Evolutionary conservation across 2,888 invertebrate genomes (phyloP), one percentile per base, ranked within the genome.

Genomic region (Brachypalpus laphriformis): DNA sequence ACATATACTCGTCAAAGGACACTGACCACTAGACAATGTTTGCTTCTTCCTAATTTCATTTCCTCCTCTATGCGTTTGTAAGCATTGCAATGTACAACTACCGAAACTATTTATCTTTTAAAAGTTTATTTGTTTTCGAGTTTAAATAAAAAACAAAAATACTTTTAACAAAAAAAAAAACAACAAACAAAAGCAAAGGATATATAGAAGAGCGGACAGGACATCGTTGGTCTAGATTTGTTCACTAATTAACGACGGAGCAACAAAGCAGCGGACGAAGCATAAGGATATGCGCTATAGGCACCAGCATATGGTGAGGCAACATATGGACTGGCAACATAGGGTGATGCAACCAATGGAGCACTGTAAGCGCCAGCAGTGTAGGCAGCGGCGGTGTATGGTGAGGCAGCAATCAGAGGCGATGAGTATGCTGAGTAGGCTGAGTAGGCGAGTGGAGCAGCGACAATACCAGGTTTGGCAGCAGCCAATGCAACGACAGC

Each of bases 391-490:
- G 90, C 89, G 81, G 89, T 87, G 80, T 88, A 88, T 56, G 88
- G 87, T 22, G 87, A 68, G 14, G 86, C 87, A 59, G 88, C 83
- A 6, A 88, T 85, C 14, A 89, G 87, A 82, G 90, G 90, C 20
- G 90, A 45, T 77, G 88, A 88, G 74, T 89, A 87, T 28, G 86
- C 87, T 83, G 90, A 89, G 87, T 89, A 88, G 77, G 89, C 71
- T 5, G 25, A 4, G 5, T 25, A 25, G 87, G 31, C 31, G 8
- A 90, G 34, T n/a, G 88, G 88, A 68, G 88, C 87, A 68, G 88
- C 87, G 8, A 88, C 82, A 45, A 90, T 87, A 9, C 89, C 90
- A 0, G 90, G 90, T 81, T 90, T 90, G 54, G 89, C 90, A 49
- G 89, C 88, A 56, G 87, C 89, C 87, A 89, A 66, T 42, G 89